phyloP scores from a whole-genome alignment of 2,797 vertebrate genomes.

The Mustela erminea region DNA sequence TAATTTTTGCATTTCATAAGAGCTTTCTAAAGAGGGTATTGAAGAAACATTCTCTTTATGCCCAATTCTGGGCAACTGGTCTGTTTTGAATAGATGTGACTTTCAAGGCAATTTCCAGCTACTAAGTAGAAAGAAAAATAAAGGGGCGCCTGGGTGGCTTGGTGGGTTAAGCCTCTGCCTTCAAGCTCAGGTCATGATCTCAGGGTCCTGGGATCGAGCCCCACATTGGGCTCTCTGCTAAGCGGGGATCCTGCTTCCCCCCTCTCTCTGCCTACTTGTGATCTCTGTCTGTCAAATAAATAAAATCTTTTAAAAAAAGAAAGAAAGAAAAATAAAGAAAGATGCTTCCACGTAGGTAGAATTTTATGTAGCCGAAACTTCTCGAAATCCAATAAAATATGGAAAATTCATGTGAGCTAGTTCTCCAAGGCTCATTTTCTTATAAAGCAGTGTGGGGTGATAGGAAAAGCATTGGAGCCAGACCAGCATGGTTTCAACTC shows the following conservation, averaged over 20 bases:
- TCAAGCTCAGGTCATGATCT: too few species aligned
- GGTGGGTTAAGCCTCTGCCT: too few species aligned
- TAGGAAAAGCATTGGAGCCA: not conserved
- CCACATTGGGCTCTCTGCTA: too few species aligned
- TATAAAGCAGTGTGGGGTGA: not conserved
- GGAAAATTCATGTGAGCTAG: not conserved
- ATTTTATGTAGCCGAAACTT: constrained; percentile 3
- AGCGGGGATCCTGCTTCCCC: too few species aligned
- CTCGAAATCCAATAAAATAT: constrained; percentile 29
- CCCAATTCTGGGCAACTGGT: not conserved
- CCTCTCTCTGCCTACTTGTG: too few species aligned
- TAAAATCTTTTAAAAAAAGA: not conserved
- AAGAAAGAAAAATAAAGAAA: constrained; percentile 35
- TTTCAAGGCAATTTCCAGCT: constrained; percentile 21
- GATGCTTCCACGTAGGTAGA: not conserved
- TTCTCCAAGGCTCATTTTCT: constrained; percentile 8
- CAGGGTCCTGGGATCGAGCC: too few species aligned
- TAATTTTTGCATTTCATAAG: not conserved
- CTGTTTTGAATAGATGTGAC: constrained; percentile 40
- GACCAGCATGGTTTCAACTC: not conserved
- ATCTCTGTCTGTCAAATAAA: too few species aligned
- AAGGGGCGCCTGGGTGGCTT: not conserved
- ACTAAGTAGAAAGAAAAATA: constrained; percentile 39
- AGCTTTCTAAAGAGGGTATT: constrained; percentile 46
- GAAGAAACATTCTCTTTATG: not conserved